Evolutionary conservation across 2,888 invertebrate genomes (phyloP), one percentile per base, ranked within the genome.

Genomic region (Lasioglossum oenotherae): DNA sequence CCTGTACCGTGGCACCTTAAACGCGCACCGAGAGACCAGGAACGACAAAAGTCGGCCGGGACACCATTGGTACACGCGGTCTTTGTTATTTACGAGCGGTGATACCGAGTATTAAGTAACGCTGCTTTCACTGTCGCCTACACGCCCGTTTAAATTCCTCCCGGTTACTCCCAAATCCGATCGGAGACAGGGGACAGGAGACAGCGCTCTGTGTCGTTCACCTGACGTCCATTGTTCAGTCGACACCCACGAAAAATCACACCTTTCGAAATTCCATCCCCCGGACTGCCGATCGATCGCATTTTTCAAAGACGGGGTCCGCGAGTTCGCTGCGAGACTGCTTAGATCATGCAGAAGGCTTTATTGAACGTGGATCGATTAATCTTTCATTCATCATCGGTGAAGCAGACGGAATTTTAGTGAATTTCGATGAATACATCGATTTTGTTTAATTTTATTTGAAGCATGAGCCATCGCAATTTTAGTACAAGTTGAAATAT

Each of bases 71-170:
- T 87, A 86, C 90, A 80, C 86, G 38, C 84, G 88, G 90, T 83
- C 91, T 92, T 93, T 92, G 92, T 93, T 90, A 92, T 93, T 92
- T 93, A 91, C 88, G 89, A 87, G 85, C 86, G 76, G 86, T 80
- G 90, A 91, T 90, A 91, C 77, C 57, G 88, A 87, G 92, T 93
- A 93, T 93, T 93, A 91, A 93, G 93, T 93, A 93, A 93, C 92
- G 85, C 89, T 92, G 93, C 93, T 93, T 93, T 93, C 93, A 93
- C 93, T 93, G 93, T 93, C 93, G 93, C 93, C 93, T 92, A 93
- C 93, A 89, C 92, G 84, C 85, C 87, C 87, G 90, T 91, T 85
- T 91, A 88, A 93, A 93, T 93, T 93, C 93, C 92, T 90, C 78
- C 82, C 87, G 82, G 85, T 75, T 84, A 85, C 87, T 85, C 80